Base-by-base conservation (phyloP, 2,888 invertebrate genomes). In the Mycalesis mineus region DNA sequence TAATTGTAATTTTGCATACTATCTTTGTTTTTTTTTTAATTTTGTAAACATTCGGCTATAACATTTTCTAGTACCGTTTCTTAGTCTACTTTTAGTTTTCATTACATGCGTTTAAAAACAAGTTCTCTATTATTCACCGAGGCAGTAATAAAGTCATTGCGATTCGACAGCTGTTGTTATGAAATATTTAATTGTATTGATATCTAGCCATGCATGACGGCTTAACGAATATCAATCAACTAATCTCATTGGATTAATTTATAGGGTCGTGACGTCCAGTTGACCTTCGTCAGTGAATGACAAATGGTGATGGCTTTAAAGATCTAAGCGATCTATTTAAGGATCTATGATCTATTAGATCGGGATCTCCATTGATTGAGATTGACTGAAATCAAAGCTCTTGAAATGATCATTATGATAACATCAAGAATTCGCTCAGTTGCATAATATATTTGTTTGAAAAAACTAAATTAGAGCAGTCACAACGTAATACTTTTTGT, bases 201-300 rank as follows among this genome's bases (percentile, higher is more conserved):
- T 39, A 49, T 37, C 49, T 28, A 49, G 37, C 37, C 40, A 51
- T 15, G 40, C 51, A 51, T 51, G 51, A 31, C 40, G 40, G 51
- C 51, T 51, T 41, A 41, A n/a, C 31, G 51, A 51, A 51, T 51
- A 41, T 51, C 51, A 41, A 51, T 51, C 51, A 51, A 31, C 40
- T 51, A 51, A 51, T 51, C 40, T 31, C 31, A 51, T 51, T 51
- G 41, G 40, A 41, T 51, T 51, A 41, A 51, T 51, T 51, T 41
- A 29, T 51, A 41, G 39, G 51, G 51, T 51, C 41, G 41, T 51
- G 41, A 41, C 29, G 14, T 15, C 40, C 39, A 51, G 28, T 15
- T 15, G 51, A 51, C 51, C 40, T 51, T 51, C 29, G 11, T 31
- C 11, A 31, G 41, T 51, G 13, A 49, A 49, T 49, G 49, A 49